phyloP scores from a whole-genome alignment of 2,113 vertebrate genomes.

The Hippocampus zosterae region DNA sequence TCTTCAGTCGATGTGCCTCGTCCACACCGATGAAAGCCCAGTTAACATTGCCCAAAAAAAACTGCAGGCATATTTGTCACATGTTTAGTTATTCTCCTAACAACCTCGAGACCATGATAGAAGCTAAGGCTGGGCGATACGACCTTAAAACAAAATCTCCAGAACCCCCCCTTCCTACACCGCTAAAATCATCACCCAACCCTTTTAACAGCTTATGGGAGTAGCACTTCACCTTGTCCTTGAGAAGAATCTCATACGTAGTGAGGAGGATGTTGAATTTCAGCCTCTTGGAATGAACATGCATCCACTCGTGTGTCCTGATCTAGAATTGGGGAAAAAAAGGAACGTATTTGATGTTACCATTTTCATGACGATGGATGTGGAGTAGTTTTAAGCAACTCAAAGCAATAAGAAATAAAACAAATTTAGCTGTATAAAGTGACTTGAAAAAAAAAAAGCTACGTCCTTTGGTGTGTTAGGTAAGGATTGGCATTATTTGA shows the following conservation, averaged over 20 bases:
- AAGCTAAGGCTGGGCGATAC: background rate
- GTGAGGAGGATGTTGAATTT: conserved; percentile 96
- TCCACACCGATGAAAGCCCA: conserved; percentile 98
- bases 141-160: background rate
- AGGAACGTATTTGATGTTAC: background rate
- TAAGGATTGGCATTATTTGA: too few species aligned
- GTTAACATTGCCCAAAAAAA: conserved; percentile 89
- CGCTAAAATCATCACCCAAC: background rate
- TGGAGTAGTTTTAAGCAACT: background rate
- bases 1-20: conserved; percentile 96
- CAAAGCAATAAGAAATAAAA: background rate
- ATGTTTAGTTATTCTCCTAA: background rate
- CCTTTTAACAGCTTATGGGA: background rate
- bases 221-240: conserved; percentile 85
- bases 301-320: conserved; percentile 98
- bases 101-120: background rate
- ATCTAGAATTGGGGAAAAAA: conserved; percentile 71
- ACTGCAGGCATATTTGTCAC: conserved; percentile 64
- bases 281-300: conserved; percentile 87
- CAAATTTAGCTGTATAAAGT: background rate
- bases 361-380: background rate
- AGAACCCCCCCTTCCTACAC: too few species aligned
- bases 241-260: conserved; percentile 95
- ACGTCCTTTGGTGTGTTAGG: background rate
- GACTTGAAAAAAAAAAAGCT: background rate